Evolutionary conservation across 2,888 invertebrate species (phyloP).

Genomic region (Prosopocoilus inquinatus): DNA sequence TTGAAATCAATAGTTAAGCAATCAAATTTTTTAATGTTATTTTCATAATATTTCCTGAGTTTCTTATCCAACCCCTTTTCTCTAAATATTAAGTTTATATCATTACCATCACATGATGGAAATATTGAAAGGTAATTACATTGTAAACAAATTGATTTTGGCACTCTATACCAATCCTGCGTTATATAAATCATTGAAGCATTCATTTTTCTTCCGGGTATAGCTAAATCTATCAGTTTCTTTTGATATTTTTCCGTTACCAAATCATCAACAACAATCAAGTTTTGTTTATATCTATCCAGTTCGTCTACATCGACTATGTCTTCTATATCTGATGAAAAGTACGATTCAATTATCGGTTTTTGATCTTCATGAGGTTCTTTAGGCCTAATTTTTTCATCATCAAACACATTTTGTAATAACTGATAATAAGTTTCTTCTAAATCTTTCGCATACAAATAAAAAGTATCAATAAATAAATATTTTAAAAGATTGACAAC

Average conservation of each 20-base stretch:
- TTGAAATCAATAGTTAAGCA: constrained; percentile 16
- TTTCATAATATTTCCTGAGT: constrained; percentile 5
- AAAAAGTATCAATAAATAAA: too few relatives aligned
- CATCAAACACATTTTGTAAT: constrained; percentile 4
- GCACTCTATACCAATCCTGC: constrained; percentile 13
- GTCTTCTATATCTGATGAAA: neutral
- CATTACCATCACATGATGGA: constrained; percentile 12
- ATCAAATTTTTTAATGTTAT: constrained; percentile 9
- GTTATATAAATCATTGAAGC: constrained; percentile 6
- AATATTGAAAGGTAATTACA: constrained; percentile 16
- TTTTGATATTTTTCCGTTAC: neutral
- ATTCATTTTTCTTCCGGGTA: constrained; percentile 2
- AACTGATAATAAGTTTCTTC: constrained; percentile 17
- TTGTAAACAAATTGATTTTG: constrained; percentile 15
- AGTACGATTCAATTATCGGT: neutral
- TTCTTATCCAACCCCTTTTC: constrained; percentile 12
- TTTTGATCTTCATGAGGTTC: neutral
- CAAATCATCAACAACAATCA: neutral
- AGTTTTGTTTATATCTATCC: constrained; percentile 2
- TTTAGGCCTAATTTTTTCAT: neutral
- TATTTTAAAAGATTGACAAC: constrained; percentile 15
- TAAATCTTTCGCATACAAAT: too few relatives aligned
- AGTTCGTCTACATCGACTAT: neutral
- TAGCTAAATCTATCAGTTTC: constrained; percentile 5
- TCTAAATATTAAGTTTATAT: constrained; percentile 7